A percentile compares a stretch with the other conserved stretches of the same genome.
These are phyloP conservation scores for Polyergus mexicanus DNA, from an alignment of 1,140 invertebrate genomes.

Conservation along the genomic window DNA sequence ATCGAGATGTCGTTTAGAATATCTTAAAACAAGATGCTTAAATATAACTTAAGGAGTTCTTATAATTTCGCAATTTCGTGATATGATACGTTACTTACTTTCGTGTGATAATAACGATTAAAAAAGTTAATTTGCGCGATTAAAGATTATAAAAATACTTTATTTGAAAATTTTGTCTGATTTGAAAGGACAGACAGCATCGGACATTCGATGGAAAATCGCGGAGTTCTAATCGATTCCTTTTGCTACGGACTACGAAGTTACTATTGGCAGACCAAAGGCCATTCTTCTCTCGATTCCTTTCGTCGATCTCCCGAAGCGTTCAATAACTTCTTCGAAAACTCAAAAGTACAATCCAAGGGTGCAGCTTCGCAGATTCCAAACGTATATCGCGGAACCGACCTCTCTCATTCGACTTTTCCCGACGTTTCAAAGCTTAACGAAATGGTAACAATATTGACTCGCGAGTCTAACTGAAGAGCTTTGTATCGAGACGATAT, in stretches of 20 bases:
- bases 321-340: conserved; percentile 64
- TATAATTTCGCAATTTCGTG: neutral
- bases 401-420: conserved; percentile 1
- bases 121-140: conserved; percentile 31
- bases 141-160: conserved; percentile 48
- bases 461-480: conserved; percentile 54
- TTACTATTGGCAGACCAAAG: conserved; percentile 54
- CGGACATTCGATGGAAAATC: conserved; percentile 35
- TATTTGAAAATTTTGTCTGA: conserved; percentile 15
- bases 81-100: neutral
- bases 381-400: conserved; percentile 15
- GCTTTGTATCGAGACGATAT: conserved; percentile 59
- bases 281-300: conserved; percentile 11
- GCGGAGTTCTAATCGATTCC: conserved; percentile 56
- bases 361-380: conserved; percentile 41
- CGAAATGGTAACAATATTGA: conserved; percentile 62
- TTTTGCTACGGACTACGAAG: conserved; percentile 55
- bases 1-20: neutral
- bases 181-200: conserved; percentile 22
- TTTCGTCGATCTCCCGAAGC: conserved; percentile 45
- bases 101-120: neutral
- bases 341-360: conserved; percentile 37
- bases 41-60: neutral
- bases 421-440: conserved; percentile 49
- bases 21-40: neutral